Evolutionary conservation across 2,797 vertebrate genomes (phyloP).

Genomic region (Cercopithecus diana): DNA sequence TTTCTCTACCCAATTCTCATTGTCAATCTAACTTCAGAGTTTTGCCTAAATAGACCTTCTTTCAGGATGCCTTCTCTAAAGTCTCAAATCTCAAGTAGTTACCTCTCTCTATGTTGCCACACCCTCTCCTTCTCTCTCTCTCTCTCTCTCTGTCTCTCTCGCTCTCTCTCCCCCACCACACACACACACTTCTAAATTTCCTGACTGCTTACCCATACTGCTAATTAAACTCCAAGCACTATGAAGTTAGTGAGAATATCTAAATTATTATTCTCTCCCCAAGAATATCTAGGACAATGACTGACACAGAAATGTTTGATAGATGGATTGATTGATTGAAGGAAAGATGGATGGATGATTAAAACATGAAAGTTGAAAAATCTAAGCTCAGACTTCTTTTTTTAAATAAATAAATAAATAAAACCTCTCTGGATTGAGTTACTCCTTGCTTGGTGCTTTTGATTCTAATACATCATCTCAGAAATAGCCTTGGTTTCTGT

Average conservation of each 20-base stretch:
- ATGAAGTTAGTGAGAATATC: not conserved
- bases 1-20: not conserved
- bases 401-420: not conserved
- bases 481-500: conserved; percentile 19
- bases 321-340: not conserved
- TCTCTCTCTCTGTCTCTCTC: not conserved
- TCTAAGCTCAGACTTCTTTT: not conserved
- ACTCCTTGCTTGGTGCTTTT: not conserved
- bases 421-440: not conserved
- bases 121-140: not conserved
- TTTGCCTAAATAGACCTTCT: not conserved
- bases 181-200: not conserved
- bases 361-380: not conserved
- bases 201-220: not conserved
- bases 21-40: not conserved
- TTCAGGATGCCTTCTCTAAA: not conserved
- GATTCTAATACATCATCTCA: conserved; percentile 21
- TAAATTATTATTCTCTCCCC: not conserved
- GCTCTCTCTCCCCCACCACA: not conserved
- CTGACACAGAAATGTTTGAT: not conserved
- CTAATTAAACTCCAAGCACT: not conserved
- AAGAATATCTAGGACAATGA: not conserved
- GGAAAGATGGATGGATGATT: not conserved
- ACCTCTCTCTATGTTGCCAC: not conserved
- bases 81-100: not conserved